These are phyloP conservation scores for Brachyptera putata DNA, from an alignment of 2,888 invertebrate species.

Conservation along the genomic window DNA sequence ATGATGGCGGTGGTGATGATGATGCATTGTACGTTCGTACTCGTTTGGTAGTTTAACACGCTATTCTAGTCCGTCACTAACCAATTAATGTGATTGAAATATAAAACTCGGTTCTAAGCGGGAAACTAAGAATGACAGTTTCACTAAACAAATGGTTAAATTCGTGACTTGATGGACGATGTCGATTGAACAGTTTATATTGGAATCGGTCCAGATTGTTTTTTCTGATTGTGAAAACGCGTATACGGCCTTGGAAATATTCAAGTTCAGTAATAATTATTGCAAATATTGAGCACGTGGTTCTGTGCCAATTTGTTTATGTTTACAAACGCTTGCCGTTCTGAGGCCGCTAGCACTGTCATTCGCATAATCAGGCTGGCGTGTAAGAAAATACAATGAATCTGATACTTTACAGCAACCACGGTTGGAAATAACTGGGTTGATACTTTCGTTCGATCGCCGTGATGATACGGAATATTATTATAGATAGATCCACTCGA, in stretches of 20 bases:
- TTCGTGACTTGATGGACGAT: not conserved
- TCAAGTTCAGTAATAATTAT: not conserved
- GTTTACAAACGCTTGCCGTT: conserved; percentile 3
- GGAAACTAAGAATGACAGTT: too few relatives aligned
- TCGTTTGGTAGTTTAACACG: not conserved
- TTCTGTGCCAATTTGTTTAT: not conserved
- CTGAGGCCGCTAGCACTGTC: too few relatives aligned
- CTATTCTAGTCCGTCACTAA: not conserved
- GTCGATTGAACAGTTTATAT: not conserved
- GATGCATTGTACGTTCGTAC: not conserved
- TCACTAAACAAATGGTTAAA: too few relatives aligned
- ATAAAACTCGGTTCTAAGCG: too few relatives aligned
- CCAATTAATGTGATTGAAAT: too few relatives aligned
- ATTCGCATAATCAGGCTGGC: too few relatives aligned
- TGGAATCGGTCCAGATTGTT: not conserved
- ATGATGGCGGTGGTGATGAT: not conserved
- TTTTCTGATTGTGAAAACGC: not conserved
- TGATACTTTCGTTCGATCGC: too few relatives aligned
- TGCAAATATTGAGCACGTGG: not conserved
- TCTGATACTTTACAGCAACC: too few relatives aligned
- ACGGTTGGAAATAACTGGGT: too few relatives aligned
- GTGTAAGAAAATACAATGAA: too few relatives aligned
- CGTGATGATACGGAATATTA: too few relatives aligned
- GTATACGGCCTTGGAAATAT: not conserved
- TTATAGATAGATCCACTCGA: too few relatives aligned